A percentile compares a stretch with the other conserved stretches of the same genome.
phyloP scores from a whole-genome alignment of 1,140 invertebrate genomes.

The Rhynchophorus ferrugineus region DNA sequence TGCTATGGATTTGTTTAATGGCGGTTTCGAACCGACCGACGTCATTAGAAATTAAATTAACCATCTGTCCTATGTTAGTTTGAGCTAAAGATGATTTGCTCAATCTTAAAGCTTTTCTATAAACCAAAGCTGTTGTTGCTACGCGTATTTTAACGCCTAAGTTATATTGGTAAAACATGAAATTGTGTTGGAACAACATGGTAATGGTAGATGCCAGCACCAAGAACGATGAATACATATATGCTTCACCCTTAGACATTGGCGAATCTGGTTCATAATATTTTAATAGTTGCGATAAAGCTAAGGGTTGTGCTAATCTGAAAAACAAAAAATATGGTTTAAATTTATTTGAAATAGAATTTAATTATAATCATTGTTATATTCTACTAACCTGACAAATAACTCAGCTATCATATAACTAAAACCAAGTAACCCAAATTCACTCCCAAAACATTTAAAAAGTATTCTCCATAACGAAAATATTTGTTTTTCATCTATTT shows the following conservation, averaged over 20 bases:
- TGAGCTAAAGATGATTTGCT: slow-evolving; percentile 59
- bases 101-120: slow-evolving; percentile 63
- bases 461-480: slow-evolving; percentile 37
- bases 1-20: slow-evolving; percentile 55
- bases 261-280: slow-evolving; percentile 1
- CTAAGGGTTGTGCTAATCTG: slow-evolving; percentile 1
- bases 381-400: slow-evolving; percentile 8
- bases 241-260: slow-evolving; percentile 3
- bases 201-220: neutral
- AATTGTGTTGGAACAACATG: slow-evolving; percentile 62
- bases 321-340: neutral
- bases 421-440: slow-evolving; percentile 20
- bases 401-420: slow-evolving; percentile 19
- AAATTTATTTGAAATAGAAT: neutral
- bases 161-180: slow-evolving; percentile 62
- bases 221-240: neutral
- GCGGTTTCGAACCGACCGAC: slow-evolving; percentile 63
- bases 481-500: slow-evolving; percentile 26
- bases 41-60: slow-evolving; percentile 83
- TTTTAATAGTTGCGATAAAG: neutral
- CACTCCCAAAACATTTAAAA: slow-evolving; percentile 14
- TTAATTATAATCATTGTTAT: neutral
- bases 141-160: slow-evolving; percentile 76
- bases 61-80: slow-evolving; percentile 74
- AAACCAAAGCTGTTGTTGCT: slow-evolving; percentile 65